Evolutionary conservation across 2,113 vertebrate species (phyloP).

Genomic region (Origma solitaria): DNA sequence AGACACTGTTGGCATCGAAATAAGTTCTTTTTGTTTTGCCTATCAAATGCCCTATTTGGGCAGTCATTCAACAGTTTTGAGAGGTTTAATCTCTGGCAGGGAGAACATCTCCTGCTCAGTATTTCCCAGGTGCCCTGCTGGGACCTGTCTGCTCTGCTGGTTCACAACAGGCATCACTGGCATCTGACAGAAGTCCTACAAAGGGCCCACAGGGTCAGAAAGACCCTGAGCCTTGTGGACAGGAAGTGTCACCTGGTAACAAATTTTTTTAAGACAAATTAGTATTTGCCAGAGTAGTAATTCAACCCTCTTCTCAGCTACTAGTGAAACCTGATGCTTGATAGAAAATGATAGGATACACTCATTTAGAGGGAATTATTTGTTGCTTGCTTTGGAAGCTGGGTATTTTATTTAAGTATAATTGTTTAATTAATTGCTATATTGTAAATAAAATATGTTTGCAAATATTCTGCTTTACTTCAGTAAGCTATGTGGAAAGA

Average conservation of each 20-base stretch:
- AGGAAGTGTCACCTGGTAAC: background rate
- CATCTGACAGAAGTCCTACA: background rate
- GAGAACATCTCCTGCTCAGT: background rate
- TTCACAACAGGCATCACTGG: background rate
- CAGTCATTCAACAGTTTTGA: conserved; percentile 16
- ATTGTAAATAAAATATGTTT: background rate
- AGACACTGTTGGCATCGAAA: conserved; percentile 50
- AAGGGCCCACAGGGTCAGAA: background rate
- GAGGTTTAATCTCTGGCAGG: background rate
- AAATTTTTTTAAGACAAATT: background rate
- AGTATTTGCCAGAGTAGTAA: background rate
- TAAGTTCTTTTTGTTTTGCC: conserved; percentile 58
- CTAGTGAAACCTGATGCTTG: background rate
- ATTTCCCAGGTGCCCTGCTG: background rate
- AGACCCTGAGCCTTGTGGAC: background rate
- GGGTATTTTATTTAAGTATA: background rate
- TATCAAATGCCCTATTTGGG: conserved; percentile 64
- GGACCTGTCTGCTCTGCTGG: background rate
- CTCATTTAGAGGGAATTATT: background rate
- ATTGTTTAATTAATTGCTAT: background rate
- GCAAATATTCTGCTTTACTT: background rate
- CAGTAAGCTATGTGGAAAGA: background rate
- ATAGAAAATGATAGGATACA: background rate
- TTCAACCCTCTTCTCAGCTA: background rate
- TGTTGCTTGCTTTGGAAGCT: background rate